Base-by-base conservation (phyloP, 1,140 invertebrate genomes). In the Trachymyrmex cornetzi region DNA sequence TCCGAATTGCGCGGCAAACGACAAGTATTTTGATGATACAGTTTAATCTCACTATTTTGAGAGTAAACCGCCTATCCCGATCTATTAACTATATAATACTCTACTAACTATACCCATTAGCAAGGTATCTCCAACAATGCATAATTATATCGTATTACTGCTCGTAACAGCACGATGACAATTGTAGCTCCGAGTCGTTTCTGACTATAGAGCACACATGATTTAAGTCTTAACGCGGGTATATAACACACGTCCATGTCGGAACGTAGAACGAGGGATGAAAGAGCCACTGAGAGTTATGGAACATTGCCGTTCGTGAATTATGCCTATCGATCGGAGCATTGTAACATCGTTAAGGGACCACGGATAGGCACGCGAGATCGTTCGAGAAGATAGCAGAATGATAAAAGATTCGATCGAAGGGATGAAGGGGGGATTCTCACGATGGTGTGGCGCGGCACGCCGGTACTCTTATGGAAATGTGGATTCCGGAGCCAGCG, bases 351-450 rank as follows among this genome's bases (percentile, higher is more conserved):
- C 80, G 69, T 84, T 84, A 84, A 61, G 27, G 55, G 55, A 30
- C 16, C 64, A 66, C 11, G 48, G 27, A 69, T 38, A 59, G 38
- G 55, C 34, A 84, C 69, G 69, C 69, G 55, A 74, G 55, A 74
- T 57, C 50, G 64, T 81, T 81, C 16, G 48, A 61, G 14, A 44
- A 63, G 24, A 63, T 74, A 55, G 53, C 38, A 16, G 38, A 84
- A 84, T 74, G 69, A 74, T 84, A 84, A 63, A 72, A 61, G 38
- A 84, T 61, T 84, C 80, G 80, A 84, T 84, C 55, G 55, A 16
- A 22, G 22, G 11, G 57, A 6, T 14, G 27, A n/a, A 27, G 27
- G 14, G n/a, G 63, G 19, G 22, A 44, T 71, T 5, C 14, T 27
- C 30, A 34, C 66, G 53, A 48, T 14, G 66, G 34, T 12, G 27